Conservation (phyloP, 2,113 vertebrate genomes). For the Probosciger aterrimus region DNA sequence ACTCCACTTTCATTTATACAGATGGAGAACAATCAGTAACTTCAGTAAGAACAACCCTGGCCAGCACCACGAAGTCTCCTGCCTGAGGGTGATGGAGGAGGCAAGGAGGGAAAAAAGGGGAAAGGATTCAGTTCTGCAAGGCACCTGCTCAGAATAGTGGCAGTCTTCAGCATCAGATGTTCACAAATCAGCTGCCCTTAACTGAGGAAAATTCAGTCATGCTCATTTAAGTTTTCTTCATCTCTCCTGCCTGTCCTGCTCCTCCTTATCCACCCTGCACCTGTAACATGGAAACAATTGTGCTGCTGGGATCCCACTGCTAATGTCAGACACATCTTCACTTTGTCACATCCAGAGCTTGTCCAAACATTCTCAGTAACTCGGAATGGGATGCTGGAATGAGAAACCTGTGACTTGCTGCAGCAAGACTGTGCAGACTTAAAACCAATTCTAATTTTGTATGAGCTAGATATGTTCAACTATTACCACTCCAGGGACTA, state of each 20-base stretch:
- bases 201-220: neutral
- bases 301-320: neutral
- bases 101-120: neutral
- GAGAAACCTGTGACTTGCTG: neutral
- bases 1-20: neutral
- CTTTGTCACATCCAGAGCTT: neutral
- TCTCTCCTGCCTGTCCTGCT: accelerated
- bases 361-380: neutral
- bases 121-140: neutral
- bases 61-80: neutral
- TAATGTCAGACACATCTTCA: neutral
- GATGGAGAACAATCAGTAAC: neutral
- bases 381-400: neutral
- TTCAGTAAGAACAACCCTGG: neutral
- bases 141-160: neutral
- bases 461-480: neutral
- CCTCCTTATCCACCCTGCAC: neutral
- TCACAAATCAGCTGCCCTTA: neutral
- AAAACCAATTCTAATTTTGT: accelerated
- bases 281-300: accelerated
- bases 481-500: neutral
- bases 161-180: neutral
- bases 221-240: neutral
- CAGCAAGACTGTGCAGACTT: neutral
- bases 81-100: neutral